Evolutionary conservation across 1,140 invertebrate genomes (phyloP).

Genomic region (Meloidogyne floridensis): DNA sequence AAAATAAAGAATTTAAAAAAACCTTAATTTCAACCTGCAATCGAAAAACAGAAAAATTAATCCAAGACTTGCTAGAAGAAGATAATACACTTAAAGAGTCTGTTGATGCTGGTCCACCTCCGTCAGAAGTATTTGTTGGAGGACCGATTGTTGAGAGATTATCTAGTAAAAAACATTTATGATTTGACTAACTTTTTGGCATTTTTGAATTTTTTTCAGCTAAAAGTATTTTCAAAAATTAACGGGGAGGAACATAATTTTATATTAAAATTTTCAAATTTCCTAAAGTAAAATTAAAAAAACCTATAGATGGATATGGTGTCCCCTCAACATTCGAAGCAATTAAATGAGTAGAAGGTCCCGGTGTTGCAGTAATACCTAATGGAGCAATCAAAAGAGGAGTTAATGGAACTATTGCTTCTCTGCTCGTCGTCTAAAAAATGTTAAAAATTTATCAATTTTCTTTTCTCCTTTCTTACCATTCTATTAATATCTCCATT

Average conservation of each 20-base stretch:
- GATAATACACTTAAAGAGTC: slow-evolving; percentile 52
- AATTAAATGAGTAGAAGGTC: slow-evolving; percentile 22
- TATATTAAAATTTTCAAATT: background rate
- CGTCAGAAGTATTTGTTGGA: slow-evolving; percentile 42
- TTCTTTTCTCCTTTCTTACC: background rate
- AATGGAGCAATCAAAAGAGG: slow-evolving; percentile 56
- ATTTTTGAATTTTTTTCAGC: too few species aligned
- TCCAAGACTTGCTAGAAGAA: slow-evolving; percentile 48
- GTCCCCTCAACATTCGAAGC: slow-evolving; percentile 15
- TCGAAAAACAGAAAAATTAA: slow-evolving; percentile 33
- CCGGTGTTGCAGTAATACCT: slow-evolving; percentile 41
- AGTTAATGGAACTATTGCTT: slow-evolving; percentile 51
- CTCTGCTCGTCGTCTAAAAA: slow-evolving; percentile 40
- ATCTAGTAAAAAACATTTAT: background rate
- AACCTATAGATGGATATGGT: slow-evolving; percentile 16
- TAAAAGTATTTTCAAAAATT: too few species aligned
- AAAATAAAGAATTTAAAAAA: background rate
- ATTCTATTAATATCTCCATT: slow-evolving; percentile 20
- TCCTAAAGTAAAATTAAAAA: background rate
- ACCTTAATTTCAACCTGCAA: slow-evolving; percentile 32
- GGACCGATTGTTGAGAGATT: slow-evolving; percentile 36
- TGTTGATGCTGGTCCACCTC: slow-evolving; percentile 56
- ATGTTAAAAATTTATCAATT: slow-evolving; percentile 1
- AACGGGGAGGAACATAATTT: slow-evolving; percentile 2
- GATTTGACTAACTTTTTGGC: too few species aligned